These are phyloP conservation scores for Hemitrygon akajei DNA, from an alignment of 2,797 vertebrate genomes.

Conservation along the genomic window DNA sequence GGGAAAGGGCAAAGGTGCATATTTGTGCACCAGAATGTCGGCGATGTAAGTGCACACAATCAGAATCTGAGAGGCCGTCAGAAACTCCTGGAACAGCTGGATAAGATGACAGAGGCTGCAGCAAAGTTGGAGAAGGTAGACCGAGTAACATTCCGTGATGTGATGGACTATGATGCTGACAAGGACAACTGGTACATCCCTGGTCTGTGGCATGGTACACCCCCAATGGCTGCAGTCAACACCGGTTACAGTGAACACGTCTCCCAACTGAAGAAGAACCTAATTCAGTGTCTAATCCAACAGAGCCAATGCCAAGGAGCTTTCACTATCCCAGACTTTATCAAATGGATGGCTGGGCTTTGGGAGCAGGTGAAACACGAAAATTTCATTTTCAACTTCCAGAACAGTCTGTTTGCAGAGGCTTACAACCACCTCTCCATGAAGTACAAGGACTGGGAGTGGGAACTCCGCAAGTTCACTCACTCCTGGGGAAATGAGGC, in stretches of 20 bases:
- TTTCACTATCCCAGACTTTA: constrained; percentile 26
- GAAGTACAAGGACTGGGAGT: constrained; percentile 12
- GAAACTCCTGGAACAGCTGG: constrained; percentile 14
- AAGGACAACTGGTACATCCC: too few relatives aligned
- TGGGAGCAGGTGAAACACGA: constrained; percentile 28
- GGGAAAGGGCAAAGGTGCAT: neutral
- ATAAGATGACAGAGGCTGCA: constrained; percentile 25
- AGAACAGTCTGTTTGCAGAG: constrained; percentile 26
- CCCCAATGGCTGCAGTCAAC: too few relatives aligned
- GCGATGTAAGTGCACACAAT: constrained; percentile 1
- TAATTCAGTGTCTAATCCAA: neutral
- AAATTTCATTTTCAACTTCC: constrained; percentile 30
- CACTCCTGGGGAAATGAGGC: neutral
- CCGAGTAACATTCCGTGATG: neutral
- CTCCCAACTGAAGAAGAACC: neutral
- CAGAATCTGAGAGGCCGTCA: constrained; percentile 20
- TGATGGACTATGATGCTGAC: neutral
- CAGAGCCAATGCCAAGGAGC: neutral
- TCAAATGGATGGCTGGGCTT: constrained; percentile 27
- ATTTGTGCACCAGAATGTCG: constrained; percentile 26
- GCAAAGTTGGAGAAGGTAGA: constrained; percentile 19
- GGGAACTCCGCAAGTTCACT: neutral
- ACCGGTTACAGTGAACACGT: too few relatives aligned
- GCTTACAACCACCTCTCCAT: constrained; percentile 12
- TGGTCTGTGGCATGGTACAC: too few relatives aligned